phyloP scores from a whole-genome alignment of 2,113 vertebrate genomes.

The Galeopterus variegatus region DNA sequence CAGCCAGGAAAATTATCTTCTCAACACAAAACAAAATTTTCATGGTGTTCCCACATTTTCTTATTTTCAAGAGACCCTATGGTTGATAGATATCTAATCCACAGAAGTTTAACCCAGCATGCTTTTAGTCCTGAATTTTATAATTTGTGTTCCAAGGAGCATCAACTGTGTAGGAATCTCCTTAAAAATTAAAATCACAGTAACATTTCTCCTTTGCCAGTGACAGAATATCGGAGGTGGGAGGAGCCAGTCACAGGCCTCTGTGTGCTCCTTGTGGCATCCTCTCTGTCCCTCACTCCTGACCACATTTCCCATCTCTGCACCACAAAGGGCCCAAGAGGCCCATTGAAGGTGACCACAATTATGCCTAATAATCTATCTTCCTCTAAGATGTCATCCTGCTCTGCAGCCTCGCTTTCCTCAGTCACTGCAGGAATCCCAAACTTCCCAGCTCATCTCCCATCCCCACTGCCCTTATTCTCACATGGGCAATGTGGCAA shows the following conservation, averaged over 20 bases:
- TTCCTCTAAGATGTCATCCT: background rate
- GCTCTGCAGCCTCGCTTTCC: background rate
- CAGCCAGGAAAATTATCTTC: background rate
- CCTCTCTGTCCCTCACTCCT: background rate
- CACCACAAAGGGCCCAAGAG: background rate
- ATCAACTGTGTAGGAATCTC: background rate
- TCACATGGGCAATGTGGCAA: accelerated
- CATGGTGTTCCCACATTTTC: background rate
- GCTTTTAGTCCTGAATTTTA: slow-evolving; percentile 10
- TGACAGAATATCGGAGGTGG: background rate
- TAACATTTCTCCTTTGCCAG: background rate
- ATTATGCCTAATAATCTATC: background rate
- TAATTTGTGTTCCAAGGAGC: background rate
- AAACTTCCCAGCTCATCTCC: background rate
- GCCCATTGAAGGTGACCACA: background rate
- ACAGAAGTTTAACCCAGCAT: background rate
- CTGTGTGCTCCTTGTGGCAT: background rate
- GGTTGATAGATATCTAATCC: background rate
- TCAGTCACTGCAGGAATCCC: background rate
- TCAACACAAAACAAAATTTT: background rate
- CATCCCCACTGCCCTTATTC: background rate
- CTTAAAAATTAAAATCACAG: slow-evolving; percentile 32
- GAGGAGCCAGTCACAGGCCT: background rate
- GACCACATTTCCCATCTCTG: background rate
- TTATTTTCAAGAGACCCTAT: background rate